These are phyloP conservation scores for Subanguina moxae DNA, from an alignment of 1,140 invertebrate genomes.

Conservation along the genomic window DNA sequence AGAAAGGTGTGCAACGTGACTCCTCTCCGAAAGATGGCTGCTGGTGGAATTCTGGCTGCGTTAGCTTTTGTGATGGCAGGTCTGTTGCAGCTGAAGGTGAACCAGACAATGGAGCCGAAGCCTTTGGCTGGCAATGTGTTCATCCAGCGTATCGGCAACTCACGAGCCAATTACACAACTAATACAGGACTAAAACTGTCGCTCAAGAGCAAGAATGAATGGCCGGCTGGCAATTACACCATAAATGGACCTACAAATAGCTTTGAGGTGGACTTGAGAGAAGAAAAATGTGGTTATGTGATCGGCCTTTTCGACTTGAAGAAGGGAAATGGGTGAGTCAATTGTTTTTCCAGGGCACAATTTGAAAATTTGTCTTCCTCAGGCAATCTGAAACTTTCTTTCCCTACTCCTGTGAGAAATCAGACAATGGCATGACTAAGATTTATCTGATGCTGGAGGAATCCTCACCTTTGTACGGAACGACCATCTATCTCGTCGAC, in stretches of 20 bases:
- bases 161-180: slow-evolving; percentile 4
- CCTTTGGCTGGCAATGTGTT: slow-evolving; percentile 34
- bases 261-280: slow-evolving; percentile 9
- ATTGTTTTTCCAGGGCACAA: not conserved
- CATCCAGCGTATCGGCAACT: slow-evolving; percentile 38
- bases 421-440: slow-evolving; percentile 53
- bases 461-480: slow-evolving; percentile 26
- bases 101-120: slow-evolving; percentile 40
- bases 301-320: slow-evolving; percentile 19
- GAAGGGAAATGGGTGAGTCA: slow-evolving; percentile 18
- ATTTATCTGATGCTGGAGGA: slow-evolving; percentile 45
- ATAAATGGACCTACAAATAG: slow-evolving; percentile 11
- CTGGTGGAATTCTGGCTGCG: slow-evolving; percentile 42
- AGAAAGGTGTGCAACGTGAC: slow-evolving; percentile 63
- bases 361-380: slow-evolving; percentile 14
- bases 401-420: slow-evolving; percentile 48
- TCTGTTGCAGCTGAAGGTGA: slow-evolving; percentile 44
- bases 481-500: slow-evolving; percentile 36
- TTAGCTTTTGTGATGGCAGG: slow-evolving; percentile 46
- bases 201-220: slow-evolving; percentile 36
- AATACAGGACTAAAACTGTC: slow-evolving; percentile 4
- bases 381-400: slow-evolving; percentile 29
- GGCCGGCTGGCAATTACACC: slow-evolving; percentile 41
- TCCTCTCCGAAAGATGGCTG: slow-evolving; percentile 66
- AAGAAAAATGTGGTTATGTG: slow-evolving; percentile 15